A percentile compares a stretch with the other conserved stretches of the same genome.
Conservation (phyloP, 2,113 vertebrate species). For the Promerops cafer region DNA sequence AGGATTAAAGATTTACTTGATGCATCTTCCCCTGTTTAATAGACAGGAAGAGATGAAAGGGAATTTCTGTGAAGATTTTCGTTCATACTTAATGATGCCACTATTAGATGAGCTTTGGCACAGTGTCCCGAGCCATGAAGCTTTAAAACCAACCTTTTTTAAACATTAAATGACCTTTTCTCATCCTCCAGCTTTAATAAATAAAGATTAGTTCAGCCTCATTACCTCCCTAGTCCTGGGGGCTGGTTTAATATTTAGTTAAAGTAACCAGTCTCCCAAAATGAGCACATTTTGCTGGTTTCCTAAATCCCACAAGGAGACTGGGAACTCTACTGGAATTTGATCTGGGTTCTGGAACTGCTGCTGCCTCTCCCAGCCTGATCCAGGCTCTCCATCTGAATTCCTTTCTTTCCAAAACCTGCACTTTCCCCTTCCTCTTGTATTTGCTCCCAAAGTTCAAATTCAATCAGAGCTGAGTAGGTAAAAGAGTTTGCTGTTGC, state of each 20-base stretch:
- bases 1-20: conserved; percentile 52
- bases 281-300: background rate
- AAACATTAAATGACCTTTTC: conserved; percentile 71
- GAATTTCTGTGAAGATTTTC: conserved; percentile 66
- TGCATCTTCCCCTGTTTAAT: conserved; percentile 50
- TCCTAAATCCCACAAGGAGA: background rate
- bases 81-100: conserved; percentile 62
- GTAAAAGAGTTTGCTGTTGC: background rate
- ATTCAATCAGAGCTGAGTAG: background rate
- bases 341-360: background rate
- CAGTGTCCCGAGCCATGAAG: conserved; percentile 49
- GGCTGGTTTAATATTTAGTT: conserved; percentile 31
- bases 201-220: conserved; percentile 59
- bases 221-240: conserved; percentile 33
- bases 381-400: background rate
- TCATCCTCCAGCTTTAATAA: conserved; percentile 56
- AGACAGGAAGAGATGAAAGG: conserved; percentile 57
- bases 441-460: background rate
- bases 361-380: background rate
- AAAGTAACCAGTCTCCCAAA: conserved; percentile 2
- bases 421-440: background rate
- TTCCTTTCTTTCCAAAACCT: background rate
- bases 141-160: conserved; percentile 66
- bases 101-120: conserved; percentile 60
- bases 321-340: background rate